Evolutionary conservation across 2,888 invertebrate species (phyloP), one percentile per base, ranked within the genome.

Genomic region (Morpho achilles): DNA sequence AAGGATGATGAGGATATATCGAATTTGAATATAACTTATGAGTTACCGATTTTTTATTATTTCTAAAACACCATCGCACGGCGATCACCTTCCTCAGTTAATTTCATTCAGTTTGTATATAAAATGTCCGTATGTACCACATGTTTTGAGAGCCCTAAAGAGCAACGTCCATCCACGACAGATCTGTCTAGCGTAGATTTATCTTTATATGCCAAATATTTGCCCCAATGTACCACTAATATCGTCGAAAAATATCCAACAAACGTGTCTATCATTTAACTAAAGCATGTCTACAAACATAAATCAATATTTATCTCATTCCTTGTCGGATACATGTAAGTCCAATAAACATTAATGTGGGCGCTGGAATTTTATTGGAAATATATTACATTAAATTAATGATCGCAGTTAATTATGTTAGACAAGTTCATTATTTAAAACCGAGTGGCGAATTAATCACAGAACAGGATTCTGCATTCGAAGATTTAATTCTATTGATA

Each of bases 371-470:
- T 62, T 62, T 66, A 68, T 68, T 64, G 69, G 59, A 69, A 69
- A 69, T 62, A 59, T 68, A 70, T 69, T 68, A 72, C 66, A 59
- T 62, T 66, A 61, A 63, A 60, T 64, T 75, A 76, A 77, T 75
- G 67, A 61, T 55, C 47, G 68, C 63, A 69, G 70, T 74, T 75
- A 75, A 75, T 76, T 75, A 75, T 53, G 54, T 46, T 46, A n/a
- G 71, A 69, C 70, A 62, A 54, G 52, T 53, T 55, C 60, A 75
- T 76, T 69, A 73, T 60, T 76, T 65, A 71, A 7, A 43, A 53
- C 40, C 59, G 54, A 64, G 59, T 53, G 50, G 44, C 50, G 53
- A 58, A 76, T 76, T 75, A 69, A 74, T 76, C 71, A 65, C 48
- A 60, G 49, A 66, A 67, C 69, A 62, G 67, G 68, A 61, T 61